Base-by-base conservation (phyloP, 2,797 vertebrate genomes). In the Dermochelys coriacea region DNA sequence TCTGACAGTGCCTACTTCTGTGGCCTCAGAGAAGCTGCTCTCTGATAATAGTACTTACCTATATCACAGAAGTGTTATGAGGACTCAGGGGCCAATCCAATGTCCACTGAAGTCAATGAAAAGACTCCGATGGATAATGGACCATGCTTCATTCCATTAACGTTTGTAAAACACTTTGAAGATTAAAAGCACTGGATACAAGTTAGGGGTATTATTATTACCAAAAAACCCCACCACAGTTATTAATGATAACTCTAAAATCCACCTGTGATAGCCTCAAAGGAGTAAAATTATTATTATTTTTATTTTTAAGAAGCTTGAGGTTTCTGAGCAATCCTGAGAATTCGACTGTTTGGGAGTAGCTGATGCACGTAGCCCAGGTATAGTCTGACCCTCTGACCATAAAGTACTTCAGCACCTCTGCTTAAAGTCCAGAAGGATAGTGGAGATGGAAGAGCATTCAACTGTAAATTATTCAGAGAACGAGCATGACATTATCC, bases 81-180 rank as follows among this genome's bases (percentile, higher is more conserved):
- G 31, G 85, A 74, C 82, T 1, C 23, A 8, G 83, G 41, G 15
- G 77, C 86, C 84, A 78, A 0, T 14, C 84, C 88, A 81, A 71
- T 50, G 54, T 11, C 41, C 82, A 82, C 23, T 55, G 54, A 47
- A 81, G 82, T 0, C 89, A 47, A 79, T 3, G 21, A 9, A 84
- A 75, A 47, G 80, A 86, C 34, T 52, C 47, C 71, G 82, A 83
- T 2, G 47, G 75, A 11, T 49, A 71, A 93, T 1, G n/a, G 52
- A 51, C 4, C 52, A 14, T 0, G 0, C 29, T 6, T 9, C 80
- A 86, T 47, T 34, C n/a, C 45, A 10, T 71, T 71, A 41, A 71
- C 9, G 6, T 41, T 41, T 50, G 52, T 19, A 23, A 54, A 61
- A 64, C 41, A 34, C 55, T 80, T 31, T 0, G 23, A 94, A 78